A percentile compares a stretch with the other conserved stretches of the same genome.
phyloP scores from a whole-genome alignment of 1,140 invertebrate genomes.

The Phymastichus coffea region DNA sequence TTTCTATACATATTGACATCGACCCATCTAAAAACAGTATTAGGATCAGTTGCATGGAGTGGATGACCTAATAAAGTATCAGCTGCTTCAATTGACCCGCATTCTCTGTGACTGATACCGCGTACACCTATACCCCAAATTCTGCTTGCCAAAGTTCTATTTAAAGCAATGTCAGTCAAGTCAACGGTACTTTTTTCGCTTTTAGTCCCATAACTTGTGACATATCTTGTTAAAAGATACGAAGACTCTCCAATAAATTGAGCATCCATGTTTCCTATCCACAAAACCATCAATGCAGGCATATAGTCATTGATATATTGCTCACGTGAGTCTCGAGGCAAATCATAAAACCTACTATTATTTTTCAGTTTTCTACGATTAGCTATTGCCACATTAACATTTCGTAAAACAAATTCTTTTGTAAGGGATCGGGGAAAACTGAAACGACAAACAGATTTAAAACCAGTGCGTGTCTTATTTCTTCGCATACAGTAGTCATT shows the following conservation, averaged over 20 bases:
- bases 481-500: conserved; percentile 30
- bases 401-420: conserved; percentile 30
- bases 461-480: conserved; percentile 12
- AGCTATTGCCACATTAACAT: conserved; percentile 32
- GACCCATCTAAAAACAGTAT: conserved; percentile 40
- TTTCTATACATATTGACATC: conserved; percentile 35
- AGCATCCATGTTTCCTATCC: conserved; percentile 40
- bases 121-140: conserved; percentile 34
- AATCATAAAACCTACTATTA: conserved; percentile 38
- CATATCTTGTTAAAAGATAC: conserved; percentile 30
- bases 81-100: conserved; percentile 36
- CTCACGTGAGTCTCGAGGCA: conserved; percentile 31
- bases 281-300: conserved; percentile 32
- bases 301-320: conserved; percentile 40
- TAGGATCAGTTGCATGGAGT: conserved; percentile 35
- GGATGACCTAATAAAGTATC: conserved; percentile 36
- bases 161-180: conserved; percentile 6
- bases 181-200: conserved; percentile 20
- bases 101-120: conserved; percentile 33
- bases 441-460: conserved; percentile 32
- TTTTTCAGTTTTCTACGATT: conserved; percentile 32
- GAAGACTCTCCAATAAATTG: conserved; percentile 38
- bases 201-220: conserved; percentile 31
- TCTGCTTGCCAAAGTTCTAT: conserved; percentile 6
- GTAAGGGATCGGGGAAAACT: conserved; percentile 31